phyloP scores from a whole-genome alignment of 2,888 invertebrate species.

The Drosophila buzzatii region DNA sequence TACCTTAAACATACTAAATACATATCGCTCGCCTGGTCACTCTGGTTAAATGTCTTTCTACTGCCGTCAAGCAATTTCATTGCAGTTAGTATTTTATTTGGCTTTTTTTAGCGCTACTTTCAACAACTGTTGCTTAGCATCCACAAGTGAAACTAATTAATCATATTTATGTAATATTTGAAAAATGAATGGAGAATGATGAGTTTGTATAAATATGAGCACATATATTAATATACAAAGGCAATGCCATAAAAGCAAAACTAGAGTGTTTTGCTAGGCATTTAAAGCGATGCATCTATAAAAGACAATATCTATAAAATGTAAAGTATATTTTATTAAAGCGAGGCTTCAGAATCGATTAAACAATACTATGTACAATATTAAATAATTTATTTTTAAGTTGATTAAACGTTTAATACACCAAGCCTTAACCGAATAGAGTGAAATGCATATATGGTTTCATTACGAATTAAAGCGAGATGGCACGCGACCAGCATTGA shows the following conservation, averaged over 20 bases:
- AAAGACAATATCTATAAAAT: not conserved
- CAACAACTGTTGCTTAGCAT: not conserved
- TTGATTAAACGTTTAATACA: not conserved
- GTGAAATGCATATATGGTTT: not conserved
- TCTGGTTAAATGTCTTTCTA: not conserved
- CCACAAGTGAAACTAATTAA: not conserved
- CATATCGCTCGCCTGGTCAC: not conserved
- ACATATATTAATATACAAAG: no score
- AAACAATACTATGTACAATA: not conserved
- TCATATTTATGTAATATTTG: not conserved
- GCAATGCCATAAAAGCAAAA: no score
- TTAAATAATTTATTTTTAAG: not conserved
- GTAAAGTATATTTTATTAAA: not conserved
- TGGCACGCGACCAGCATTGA: not conserved
- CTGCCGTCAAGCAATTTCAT: no score
- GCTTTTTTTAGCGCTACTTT: not conserved
- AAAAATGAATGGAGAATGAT: not conserved
- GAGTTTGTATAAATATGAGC: no score
- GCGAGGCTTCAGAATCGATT: no score
- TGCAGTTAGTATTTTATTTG: not conserved
- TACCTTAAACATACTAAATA: not conserved
- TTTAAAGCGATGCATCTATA: no score
- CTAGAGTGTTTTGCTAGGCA: no score
- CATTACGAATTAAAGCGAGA: slow-evolving; percentile 1
- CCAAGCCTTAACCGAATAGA: not conserved